These are phyloP conservation scores for Periophthalmus modestus DNA, from an alignment of 2,113 vertebrate genomes.

Conservation along the genomic window DNA sequence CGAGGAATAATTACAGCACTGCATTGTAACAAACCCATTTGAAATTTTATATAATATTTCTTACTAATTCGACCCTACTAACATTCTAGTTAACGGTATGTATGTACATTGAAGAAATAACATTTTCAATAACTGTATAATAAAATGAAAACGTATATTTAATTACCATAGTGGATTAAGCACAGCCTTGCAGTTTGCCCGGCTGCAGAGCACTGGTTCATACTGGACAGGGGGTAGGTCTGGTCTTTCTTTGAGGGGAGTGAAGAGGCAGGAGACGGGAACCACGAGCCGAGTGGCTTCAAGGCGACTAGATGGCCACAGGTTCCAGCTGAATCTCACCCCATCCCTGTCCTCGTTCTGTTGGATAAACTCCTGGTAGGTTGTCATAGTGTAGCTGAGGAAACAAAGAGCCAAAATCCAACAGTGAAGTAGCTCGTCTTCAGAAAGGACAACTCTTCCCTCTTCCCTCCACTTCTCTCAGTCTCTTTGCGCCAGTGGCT, in stretches of 20 bases:
- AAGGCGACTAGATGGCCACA: constrained; percentile 95
- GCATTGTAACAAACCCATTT: neutral
- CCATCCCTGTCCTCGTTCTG: constrained; percentile 96
- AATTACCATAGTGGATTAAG: constrained; percentile 96
- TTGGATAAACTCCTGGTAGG: constrained; percentile 96
- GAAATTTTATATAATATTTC: neutral
- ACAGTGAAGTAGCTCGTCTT: neutral
- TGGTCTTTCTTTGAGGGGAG: constrained; percentile 89
- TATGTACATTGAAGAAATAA: neutral
- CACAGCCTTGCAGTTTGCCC: constrained; percentile 90
- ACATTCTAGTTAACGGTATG: neutral
- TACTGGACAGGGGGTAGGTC: constrained; percentile 94
- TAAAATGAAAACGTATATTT: neutral
- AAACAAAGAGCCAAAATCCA: constrained; percentile 17
- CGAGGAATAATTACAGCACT: neutral
- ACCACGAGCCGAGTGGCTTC: constrained; percentile 95
- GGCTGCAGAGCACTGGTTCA: constrained; percentile 92
- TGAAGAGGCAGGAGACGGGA: constrained; percentile 92
- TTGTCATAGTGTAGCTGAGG: constrained; percentile 79
- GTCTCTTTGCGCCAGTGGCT: neutral
- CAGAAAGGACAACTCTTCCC: neutral
- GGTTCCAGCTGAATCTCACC: constrained; percentile 97
- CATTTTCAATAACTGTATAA: neutral
- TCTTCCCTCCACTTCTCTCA: neutral
- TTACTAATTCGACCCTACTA: neutral